A percentile compares a stretch with the other conserved stretches of the same genome.
Evolutionary conservation across 2,888 invertebrate species (phyloP).

Genomic region (Ornithoptera alexandrae): DNA sequence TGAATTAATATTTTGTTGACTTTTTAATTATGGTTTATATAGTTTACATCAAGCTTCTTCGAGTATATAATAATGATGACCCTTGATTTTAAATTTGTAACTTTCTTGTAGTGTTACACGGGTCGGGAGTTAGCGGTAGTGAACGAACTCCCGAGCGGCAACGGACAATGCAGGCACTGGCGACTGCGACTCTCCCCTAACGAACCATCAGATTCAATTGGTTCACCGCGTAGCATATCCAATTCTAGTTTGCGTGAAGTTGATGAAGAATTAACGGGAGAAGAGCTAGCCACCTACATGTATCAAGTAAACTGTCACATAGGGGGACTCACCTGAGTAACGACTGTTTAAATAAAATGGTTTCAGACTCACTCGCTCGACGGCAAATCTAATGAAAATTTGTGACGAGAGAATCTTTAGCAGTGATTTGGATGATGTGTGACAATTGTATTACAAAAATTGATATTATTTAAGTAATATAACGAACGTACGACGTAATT

Average conservation of each 20-base stretch:
- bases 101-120: slow-evolving; percentile 33
- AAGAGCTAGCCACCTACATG: slow-evolving; percentile 85
- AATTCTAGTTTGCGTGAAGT: slow-evolving; percentile 88
- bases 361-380: slow-evolving; percentile 11
- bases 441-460: slow-evolving; percentile 4
- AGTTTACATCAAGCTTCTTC: too few relatives aligned
- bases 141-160: slow-evolving; percentile 62
- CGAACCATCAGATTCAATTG: slow-evolving; percentile 66
- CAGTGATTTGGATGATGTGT: slow-evolving; percentile 4
- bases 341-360: slow-evolving; percentile 48
- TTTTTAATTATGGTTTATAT: too few relatives aligned
- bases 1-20: too few relatives aligned
- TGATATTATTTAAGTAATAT: slow-evolving; percentile 3
- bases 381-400: slow-evolving; percentile 6
- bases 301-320: slow-evolving; percentile 81
- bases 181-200: slow-evolving; percentile 49
- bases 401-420: slow-evolving; percentile 7
- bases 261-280: slow-evolving; percentile 84
- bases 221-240: slow-evolving; percentile 82
- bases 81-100: slow-evolving; percentile 10
- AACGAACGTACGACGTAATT: background rate
- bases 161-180: slow-evolving; percentile 59
- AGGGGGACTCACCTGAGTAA: slow-evolving; percentile 68
- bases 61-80: background rate
- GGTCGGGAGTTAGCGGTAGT: slow-evolving; percentile 39